phyloP scores from a whole-genome alignment of 2,113 vertebrate species.

The Numida meleagris region DNA sequence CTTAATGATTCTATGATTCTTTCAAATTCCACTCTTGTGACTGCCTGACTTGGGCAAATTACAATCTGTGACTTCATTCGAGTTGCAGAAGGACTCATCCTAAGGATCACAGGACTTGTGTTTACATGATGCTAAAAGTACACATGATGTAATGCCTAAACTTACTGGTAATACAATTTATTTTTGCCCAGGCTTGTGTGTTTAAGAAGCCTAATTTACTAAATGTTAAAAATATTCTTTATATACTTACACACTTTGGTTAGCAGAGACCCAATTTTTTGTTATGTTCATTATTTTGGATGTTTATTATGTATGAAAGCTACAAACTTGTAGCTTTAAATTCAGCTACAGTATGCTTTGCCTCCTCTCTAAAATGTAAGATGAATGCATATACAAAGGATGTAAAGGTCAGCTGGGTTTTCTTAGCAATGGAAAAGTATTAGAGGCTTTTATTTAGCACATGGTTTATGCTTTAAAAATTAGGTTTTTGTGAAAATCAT shows the following conservation, averaged over 20 bases:
- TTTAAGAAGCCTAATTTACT: not conserved
- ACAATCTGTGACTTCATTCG: not conserved
- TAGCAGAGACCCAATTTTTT: not conserved
- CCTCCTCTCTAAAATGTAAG: not conserved
- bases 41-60: not conserved
- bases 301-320: not conserved
- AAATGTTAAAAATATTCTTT: not conserved
- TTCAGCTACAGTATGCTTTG: not conserved
- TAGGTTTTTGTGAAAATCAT: conserved; percentile 13
- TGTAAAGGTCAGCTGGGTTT: not conserved
- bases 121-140: not conserved
- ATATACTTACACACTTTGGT: not conserved
- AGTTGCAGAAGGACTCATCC: not conserved
- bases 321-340: not conserved
- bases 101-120: not conserved
- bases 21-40: not conserved
- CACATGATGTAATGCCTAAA: fast-evolving
- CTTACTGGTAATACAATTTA: not conserved
- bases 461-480: conserved; percentile 17
- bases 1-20: not conserved
- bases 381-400: not conserved
- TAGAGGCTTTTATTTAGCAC: not conserved
- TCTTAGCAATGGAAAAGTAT: not conserved
- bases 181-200: not conserved
- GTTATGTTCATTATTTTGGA: not conserved